Evolutionary conservation across 1,140 invertebrate species (phyloP).

Genomic region (Drosophila leontia): DNA sequence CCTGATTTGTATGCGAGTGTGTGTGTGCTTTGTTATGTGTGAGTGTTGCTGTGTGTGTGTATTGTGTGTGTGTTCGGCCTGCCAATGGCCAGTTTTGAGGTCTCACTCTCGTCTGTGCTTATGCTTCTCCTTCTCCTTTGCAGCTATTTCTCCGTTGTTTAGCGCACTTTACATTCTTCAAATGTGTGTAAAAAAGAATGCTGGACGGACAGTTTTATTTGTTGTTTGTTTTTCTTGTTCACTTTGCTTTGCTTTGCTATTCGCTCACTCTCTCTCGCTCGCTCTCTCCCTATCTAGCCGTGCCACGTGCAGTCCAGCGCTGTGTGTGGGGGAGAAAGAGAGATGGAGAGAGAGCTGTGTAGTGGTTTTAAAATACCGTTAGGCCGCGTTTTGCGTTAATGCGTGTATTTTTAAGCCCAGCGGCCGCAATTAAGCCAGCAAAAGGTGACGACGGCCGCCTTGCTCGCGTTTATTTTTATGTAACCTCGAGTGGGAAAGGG

Average conservation of each 20-base stretch:
- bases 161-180: constrained; percentile 65
- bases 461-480: constrained; percentile 61
- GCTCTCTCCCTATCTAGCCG: constrained; percentile 46
- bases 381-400: constrained; percentile 58
- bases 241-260: constrained; percentile 37
- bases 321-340: constrained; percentile 21
- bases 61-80: constrained; percentile 50
- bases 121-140: constrained; percentile 17
- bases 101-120: constrained; percentile 62
- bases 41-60: constrained; percentile 20
- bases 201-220: constrained; percentile 70
- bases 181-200: constrained; percentile 54
- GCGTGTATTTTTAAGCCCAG: constrained; percentile 48
- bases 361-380: constrained; percentile 61
- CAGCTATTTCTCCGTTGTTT: constrained; percentile 40
- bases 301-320: constrained; percentile 68
- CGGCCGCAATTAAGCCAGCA: constrained; percentile 31
- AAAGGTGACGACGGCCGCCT: constrained; percentile 44
- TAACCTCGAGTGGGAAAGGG: constrained; percentile 57
- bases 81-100: constrained; percentile 74
- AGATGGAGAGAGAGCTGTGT: constrained; percentile 5
- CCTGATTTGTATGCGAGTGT: constrained; percentile 38
- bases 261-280: constrained; percentile 47
- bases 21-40: constrained; percentile 30
- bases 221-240: constrained; percentile 47